Conservation (phyloP, 2,888 invertebrate species). For the Eupithecia subfuscata region DNA sequence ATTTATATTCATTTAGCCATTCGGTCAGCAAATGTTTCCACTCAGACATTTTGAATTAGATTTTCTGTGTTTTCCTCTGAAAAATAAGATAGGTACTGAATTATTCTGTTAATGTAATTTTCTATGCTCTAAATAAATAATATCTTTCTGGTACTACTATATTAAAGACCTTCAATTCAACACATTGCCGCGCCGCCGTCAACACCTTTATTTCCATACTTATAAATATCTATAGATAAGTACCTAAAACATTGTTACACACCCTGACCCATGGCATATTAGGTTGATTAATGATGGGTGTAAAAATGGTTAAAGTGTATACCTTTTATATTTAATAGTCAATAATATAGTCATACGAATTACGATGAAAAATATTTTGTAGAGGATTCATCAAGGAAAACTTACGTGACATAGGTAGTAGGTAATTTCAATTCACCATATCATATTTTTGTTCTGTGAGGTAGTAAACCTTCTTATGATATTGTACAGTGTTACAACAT, state of each 20-base stretch:
- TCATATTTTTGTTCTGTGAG: not conserved
- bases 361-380: not conserved
- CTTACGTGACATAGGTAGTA: not conserved
- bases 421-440: not conserved
- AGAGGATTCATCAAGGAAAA: slow-evolving; percentile 1
- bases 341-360: not conserved
- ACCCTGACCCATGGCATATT: not conserved
- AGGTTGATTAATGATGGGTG: not conserved
- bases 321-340: not conserved
- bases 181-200: no score
- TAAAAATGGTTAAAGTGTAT: not conserved
- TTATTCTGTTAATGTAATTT: no score
- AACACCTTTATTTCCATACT: no score
- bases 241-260: not conserved
- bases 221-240: no score
- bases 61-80: slow-evolving; percentile 17
- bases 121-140: no score
- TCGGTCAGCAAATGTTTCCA: slow-evolving; percentile 87
- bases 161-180: no score
- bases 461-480: not conserved
- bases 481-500: not conserved
- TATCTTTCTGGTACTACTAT: no score
- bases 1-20: slow-evolving; percentile 92
- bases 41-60: slow-evolving; percentile 64
- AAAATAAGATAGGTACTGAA: not conserved